Percentiles rank a stretch among this genome's conserved stretches.
Conservation (phyloP, 1,140 invertebrate genomes). For the Drosophila nigrodunni region DNA sequence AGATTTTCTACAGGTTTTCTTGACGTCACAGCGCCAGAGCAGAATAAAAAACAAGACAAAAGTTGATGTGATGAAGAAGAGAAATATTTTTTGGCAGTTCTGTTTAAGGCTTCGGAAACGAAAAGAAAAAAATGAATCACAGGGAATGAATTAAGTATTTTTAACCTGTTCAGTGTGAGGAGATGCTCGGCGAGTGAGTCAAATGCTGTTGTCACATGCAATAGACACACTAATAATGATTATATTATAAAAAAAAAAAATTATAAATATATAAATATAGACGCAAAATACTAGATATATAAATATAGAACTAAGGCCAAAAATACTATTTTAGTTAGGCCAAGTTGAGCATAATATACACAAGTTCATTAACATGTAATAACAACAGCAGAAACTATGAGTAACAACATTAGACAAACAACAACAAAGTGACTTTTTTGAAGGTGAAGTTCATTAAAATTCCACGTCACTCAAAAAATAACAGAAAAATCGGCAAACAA, state of each 20-base stretch:
- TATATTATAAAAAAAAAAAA: constrained; percentile 40
- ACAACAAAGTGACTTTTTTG: constrained; percentile 45
- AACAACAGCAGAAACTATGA: neutral
- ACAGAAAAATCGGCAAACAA: constrained; percentile 26
- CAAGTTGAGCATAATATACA: constrained; percentile 24
- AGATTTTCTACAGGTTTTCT: constrained; percentile 29
- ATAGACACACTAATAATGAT: constrained; percentile 20
- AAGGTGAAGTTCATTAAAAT: constrained; percentile 82
- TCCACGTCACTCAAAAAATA: constrained; percentile 66
- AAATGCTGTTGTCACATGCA: constrained; percentile 65
- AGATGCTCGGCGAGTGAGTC: constrained; percentile 67
- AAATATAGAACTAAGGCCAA: constrained; percentile 17
- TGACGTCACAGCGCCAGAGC: constrained; percentile 51
- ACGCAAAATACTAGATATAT: constrained; percentile 1
- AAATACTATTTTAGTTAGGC: constrained; percentile 21
- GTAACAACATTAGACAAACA: constrained; percentile 39
- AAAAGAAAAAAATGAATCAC: constrained; percentile 55
- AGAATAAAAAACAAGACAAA: constrained; percentile 2
- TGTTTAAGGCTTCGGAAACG: constrained; percentile 28
- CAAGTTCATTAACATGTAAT: constrained; percentile 80
- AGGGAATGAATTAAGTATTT: constrained; percentile 20
- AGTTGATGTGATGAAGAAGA: constrained; percentile 1
- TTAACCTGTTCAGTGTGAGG: constrained; percentile 35
- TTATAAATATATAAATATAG: constrained; percentile 57
- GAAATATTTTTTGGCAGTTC: constrained; percentile 9